A percentile compares a stretch with the other conserved stretches of the same genome.
Conservation (phyloP, 2,888 invertebrate genomes). For the Phymatocera aterrima region DNA sequence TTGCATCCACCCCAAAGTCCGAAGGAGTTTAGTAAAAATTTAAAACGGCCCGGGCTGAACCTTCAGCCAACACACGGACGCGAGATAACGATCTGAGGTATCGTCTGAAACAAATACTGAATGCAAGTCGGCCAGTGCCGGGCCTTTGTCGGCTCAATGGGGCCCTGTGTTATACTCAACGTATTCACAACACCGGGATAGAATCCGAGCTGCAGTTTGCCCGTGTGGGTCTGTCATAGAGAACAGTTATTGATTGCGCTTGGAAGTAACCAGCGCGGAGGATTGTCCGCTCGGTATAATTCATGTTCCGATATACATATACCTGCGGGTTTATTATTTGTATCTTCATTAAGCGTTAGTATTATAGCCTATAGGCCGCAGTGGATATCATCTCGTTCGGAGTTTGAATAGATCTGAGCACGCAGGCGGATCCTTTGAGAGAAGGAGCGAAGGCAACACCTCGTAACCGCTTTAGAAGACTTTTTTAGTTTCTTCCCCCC, state of each 20-base stretch:
- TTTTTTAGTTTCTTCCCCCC: neutral
- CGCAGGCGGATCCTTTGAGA: slow-evolving; percentile 35
- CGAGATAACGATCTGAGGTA: slow-evolving; percentile 69
- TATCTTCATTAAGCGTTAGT: slow-evolving; percentile 55
- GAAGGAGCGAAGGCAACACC: slow-evolving; percentile 29
- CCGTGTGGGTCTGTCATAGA: slow-evolving; percentile 65
- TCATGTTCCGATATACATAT: slow-evolving; percentile 52
- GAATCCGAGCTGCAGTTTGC: slow-evolving; percentile 46
- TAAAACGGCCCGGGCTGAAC: slow-evolving; percentile 49
- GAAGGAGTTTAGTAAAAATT: slow-evolving; percentile 45
- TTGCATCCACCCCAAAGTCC: slow-evolving; percentile 32
- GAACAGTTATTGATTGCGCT: slow-evolving; percentile 68
- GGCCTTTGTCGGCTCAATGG: slow-evolving; percentile 69
- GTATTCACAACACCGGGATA: slow-evolving; percentile 67
- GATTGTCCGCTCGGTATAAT: slow-evolving; percentile 51
- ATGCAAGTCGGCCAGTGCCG: slow-evolving; percentile 66
- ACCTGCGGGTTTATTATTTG: slow-evolving; percentile 58
- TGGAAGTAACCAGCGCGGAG: slow-evolving; percentile 65
- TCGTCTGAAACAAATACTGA: slow-evolving; percentile 72
- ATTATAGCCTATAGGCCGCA: slow-evolving; percentile 17
- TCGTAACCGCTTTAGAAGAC: slow-evolving; percentile 15
- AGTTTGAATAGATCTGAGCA: slow-evolving; percentile 34
- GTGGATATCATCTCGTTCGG: slow-evolving; percentile 39
- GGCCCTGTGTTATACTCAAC: slow-evolving; percentile 57
- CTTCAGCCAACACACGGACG: slow-evolving; percentile 58